Conservation (phyloP, 2,797 vertebrate species). For the Pseudopleuronectes americanus region DNA sequence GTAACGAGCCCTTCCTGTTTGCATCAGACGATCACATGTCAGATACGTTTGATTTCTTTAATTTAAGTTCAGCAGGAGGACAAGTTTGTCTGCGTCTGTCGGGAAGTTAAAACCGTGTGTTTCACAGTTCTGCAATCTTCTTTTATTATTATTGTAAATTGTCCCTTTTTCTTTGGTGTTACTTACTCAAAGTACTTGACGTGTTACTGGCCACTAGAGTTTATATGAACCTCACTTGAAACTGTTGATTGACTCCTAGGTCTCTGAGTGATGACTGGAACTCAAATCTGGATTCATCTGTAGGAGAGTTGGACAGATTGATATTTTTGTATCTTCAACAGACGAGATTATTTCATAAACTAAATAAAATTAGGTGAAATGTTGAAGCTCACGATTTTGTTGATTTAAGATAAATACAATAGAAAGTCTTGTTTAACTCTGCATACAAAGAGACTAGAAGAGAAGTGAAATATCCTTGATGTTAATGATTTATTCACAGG, state of each 20-base stretch:
- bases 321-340: background rate
- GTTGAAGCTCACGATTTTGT: background rate
- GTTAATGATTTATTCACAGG: background rate
- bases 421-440: too few species aligned
- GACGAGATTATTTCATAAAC: background rate
- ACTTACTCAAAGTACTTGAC: constrained; percentile 1
- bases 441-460: too few species aligned
- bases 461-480: background rate
- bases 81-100: background rate
- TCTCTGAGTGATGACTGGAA: background rate
- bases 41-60: background rate
- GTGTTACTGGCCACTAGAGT: constrained; percentile 63
- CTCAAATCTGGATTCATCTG: background rate
- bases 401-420: background rate
- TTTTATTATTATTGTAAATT: background rate
- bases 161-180: background rate
- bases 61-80: background rate
- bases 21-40: constrained; percentile 24
- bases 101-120: background rate
- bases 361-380: background rate
- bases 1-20: constrained; percentile 4
- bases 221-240: background rate
- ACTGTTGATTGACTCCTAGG: background rate
- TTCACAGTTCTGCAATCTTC: background rate
- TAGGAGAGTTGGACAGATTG: too few species aligned